These are phyloP conservation scores for Arvicanthis niloticus DNA, from an alignment of 2,113 vertebrate genomes.

Conservation along the genomic window DNA sequence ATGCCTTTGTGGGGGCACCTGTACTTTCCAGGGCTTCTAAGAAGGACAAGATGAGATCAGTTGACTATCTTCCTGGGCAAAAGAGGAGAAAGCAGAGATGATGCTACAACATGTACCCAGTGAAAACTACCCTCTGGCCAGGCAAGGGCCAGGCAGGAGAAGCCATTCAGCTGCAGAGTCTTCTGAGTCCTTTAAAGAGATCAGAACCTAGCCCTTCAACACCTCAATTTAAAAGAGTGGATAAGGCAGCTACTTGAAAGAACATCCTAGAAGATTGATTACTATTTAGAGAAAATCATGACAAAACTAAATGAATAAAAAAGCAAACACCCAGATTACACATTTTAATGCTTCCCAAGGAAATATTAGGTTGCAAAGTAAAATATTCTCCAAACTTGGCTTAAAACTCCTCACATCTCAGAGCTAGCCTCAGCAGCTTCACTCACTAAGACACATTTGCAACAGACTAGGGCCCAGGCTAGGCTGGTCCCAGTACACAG, in stretches of 20 bases:
- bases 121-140: not conserved
- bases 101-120: rapidly evolving
- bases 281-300: slow-evolving; percentile 76
- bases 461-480: rapidly evolving
- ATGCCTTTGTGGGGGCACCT: not conserved
- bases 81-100: too few relatives aligned
- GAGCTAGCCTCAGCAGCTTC: not conserved
- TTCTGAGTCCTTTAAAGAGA: slow-evolving; percentile 31
- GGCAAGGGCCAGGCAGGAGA: not conserved
- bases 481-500: rapidly evolving
- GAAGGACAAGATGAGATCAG: too few relatives aligned
- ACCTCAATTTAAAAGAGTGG: slow-evolving; percentile 49
- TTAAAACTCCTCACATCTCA: not conserved
- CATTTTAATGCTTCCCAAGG: slow-evolving; percentile 36
- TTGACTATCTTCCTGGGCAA: not conserved
- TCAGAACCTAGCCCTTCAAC: slow-evolving; percentile 56
- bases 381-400: slow-evolving; percentile 25
- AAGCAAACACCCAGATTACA: not conserved
- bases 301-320: not conserved
- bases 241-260: slow-evolving; percentile 76
- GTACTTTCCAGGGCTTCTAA: not conserved
- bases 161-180: not conserved
- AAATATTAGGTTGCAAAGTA: slow-evolving; percentile 41
- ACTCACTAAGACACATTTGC: not conserved
- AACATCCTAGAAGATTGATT: slow-evolving; percentile 66